Evolutionary conservation across 1,140 invertebrate species (phyloP), one percentile per base, ranked within the genome.

Genomic region (Elysia chlorotica): DNA sequence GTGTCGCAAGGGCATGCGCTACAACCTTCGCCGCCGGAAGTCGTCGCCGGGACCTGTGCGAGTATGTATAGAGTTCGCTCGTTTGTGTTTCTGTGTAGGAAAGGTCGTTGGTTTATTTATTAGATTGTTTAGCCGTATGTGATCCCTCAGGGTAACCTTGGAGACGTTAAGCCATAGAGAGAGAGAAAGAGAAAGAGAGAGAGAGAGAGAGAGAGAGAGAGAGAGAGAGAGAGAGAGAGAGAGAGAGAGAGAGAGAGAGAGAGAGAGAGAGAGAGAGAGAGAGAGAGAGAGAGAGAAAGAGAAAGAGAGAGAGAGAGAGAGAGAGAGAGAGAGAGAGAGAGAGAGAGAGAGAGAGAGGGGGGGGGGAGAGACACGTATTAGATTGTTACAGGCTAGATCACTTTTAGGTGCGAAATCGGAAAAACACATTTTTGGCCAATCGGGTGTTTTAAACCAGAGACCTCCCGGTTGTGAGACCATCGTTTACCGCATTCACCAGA

Each of bases 21-120:
- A 65, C 37, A 65, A 53, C 48, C 53, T 2, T 28, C 36, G 57
- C n/a, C 67, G 57, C 2, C 68, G 65, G 10, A 78, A 81, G 53
- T 75, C 77, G 0, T 78, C 78, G 5, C 75, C 80, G n/a, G 76
- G 78, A 25, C 81, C 78, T 10, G 78, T 78, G 4, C 78, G 79
- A 79, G 82, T 83, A 75, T 61, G 37, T 70, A 0, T 48, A 41
- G 25, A 28, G 5, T 19, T 59, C 30, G 10, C 17, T 21, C 2
- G 31, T 35, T 54, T 31, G 33, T 17, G 10, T 14, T 6, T 14
- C 25, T 31, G 25, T 14, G 36, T 33, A 65, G n/a, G n/a, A n/a
- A n/a, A n/a, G n/a, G n/a, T n/a, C n/a, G n/a, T n/a, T n/a, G n/a
- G n/a, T n/a, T n/a, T n/a, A n/a, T n/a, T n/a, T n/a, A n/a, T n/a